These are phyloP conservation scores for Octopus sinensis DNA, from an alignment of 1,140 invertebrate species.

Conservation along the genomic window DNA sequence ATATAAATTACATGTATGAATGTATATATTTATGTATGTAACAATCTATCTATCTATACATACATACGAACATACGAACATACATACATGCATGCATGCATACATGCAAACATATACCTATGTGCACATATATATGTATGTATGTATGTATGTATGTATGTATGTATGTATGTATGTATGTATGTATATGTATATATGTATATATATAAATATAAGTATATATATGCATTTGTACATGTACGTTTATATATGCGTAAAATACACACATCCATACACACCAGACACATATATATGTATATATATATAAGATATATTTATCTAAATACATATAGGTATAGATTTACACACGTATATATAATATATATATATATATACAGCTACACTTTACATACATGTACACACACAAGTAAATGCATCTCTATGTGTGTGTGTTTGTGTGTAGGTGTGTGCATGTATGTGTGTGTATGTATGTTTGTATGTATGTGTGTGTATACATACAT, in stretches of 20 bases:
- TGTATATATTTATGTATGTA: not conserved
- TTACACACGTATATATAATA: not conserved
- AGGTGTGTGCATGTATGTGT: not conserved
- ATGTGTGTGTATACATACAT: not conserved
- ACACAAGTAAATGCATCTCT: not conserved
- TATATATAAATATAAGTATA: not conserved
- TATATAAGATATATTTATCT: not conserved
- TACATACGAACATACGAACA: not conserved
- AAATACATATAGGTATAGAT: not conserved
- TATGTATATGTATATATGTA: not conserved
- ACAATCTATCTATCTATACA: not conserved
- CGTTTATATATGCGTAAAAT: too few relatives aligned
- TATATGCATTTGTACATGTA: too few relatives aligned
- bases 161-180: not conserved
- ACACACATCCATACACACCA: too few relatives aligned
- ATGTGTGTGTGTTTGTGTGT: not conserved
- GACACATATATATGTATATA: not conserved
- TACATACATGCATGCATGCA: not conserved
- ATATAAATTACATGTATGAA: too few relatives aligned
- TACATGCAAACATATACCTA: not conserved
- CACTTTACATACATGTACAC: not conserved
- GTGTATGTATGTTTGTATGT: not conserved
- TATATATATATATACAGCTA: not conserved
- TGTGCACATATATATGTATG: not conserved
- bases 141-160: not conserved